phyloP scores from a whole-genome alignment of 2,113 vertebrate species.

The human (Homo sapiens) region GRCh38 chr11:30796001-30796500 shows the following conservation, averaged over 20 bases:
- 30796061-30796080: neutral
- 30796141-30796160: neutral
- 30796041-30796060: neutral
- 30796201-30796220: neutral
- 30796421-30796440: neutral
- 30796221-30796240: neutral
- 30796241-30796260: neutral
- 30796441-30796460: neutral
- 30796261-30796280: neutral
- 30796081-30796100: neutral
- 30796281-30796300: neutral
- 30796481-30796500: neutral
- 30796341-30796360: neutral
- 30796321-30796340: neutral
- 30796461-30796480: neutral
- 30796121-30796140: neutral
- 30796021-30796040: constrained; percentile 13
- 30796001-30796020: constrained; percentile 28
- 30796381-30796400: neutral
- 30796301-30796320: neutral
- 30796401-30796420: neutral
- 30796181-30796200: neutral
- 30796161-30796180: neutral
- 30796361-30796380: neutral
- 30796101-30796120: neutral